A percentile compares a stretch with the other conserved stretches of the same genome.
Evolutionary conservation across 1,140 invertebrate species (phyloP).

Genomic region (Leptinotarsa lineolata): DNA sequence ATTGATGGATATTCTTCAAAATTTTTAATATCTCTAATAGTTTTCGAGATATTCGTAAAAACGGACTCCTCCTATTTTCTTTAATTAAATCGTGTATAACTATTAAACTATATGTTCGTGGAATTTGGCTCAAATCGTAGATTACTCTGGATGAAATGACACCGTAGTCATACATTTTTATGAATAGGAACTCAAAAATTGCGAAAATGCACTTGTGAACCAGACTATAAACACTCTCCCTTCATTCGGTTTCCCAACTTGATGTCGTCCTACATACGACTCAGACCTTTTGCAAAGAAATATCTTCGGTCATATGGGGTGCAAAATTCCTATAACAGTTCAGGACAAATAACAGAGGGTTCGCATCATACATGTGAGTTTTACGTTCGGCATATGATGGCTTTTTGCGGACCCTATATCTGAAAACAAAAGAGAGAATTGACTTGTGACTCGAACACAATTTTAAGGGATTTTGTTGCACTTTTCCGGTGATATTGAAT

Average conservation of each 20-base stretch:
- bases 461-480: constrained; percentile 13
- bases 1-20: too few species aligned
- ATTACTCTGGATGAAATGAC: too few species aligned
- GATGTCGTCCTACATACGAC: background rate
- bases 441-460: constrained; percentile 13
- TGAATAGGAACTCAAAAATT: too few species aligned
- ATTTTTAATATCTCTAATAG: too few species aligned
- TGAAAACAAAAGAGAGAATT: constrained; percentile 20
- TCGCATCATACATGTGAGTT: constrained; percentile 14
- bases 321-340: constrained; percentile 11
- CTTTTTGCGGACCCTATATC: constrained; percentile 21
- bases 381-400: constrained; percentile 19
- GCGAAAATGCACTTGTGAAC: too few species aligned
- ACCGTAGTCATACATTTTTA: too few species aligned
- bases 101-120: too few species aligned
- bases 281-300: constrained; percentile 4
- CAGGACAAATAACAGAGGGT: constrained; percentile 17
- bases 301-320: constrained; percentile 7
- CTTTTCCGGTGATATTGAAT: constrained; percentile 15
- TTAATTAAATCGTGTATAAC: too few species aligned
- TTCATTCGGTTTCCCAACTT: background rate
- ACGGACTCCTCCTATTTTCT: too few species aligned
- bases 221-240: background rate
- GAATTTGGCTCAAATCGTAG: too few species aligned
- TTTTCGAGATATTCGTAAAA: too few species aligned